These are phyloP conservation scores for Coenobita brevimanus DNA, from an alignment of 1,140 invertebrate species.

Conservation along the genomic window DNA sequence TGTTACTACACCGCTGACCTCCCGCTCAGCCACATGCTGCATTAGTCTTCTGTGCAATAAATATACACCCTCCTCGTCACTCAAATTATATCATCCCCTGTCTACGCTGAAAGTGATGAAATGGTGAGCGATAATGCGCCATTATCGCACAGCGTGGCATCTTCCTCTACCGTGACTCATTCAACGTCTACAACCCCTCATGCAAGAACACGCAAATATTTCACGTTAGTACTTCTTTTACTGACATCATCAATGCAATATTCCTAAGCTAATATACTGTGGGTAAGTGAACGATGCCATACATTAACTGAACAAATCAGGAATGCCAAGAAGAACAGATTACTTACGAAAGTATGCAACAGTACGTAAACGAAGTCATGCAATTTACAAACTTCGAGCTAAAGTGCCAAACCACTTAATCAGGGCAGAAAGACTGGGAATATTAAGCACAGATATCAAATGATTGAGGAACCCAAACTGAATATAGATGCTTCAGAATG, in stretches of 20 bases:
- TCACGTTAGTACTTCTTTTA: not conserved
- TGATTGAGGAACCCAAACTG: too few species aligned
- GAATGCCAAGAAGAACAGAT: too few species aligned
- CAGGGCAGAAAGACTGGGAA: too few species aligned
- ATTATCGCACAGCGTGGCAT: constrained; percentile 12
- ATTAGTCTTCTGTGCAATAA: not conserved
- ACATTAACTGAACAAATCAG: too few species aligned
- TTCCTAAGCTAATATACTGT: not conserved
- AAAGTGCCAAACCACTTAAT: too few species aligned
- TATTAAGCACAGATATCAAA: too few species aligned
- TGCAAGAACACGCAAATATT: not conserved
- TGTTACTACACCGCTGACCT: not conserved
- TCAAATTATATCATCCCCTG: not conserved
- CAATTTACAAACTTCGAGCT: too few species aligned
- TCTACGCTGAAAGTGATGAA: not conserved
- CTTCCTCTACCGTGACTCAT: constrained; percentile 33
- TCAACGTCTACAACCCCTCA: constrained; percentile 35
- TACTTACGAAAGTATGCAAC: too few species aligned
- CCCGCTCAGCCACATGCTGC: not conserved
- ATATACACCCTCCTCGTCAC: not conserved
- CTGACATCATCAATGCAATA: not conserved
- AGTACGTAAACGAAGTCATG: too few species aligned
- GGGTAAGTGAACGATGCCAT: too few species aligned
- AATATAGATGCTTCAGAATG: too few species aligned
- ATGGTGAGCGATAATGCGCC: not conserved